phyloP scores from a whole-genome alignment of 2,113 vertebrate genomes.

The Pelusios castaneus region DNA sequence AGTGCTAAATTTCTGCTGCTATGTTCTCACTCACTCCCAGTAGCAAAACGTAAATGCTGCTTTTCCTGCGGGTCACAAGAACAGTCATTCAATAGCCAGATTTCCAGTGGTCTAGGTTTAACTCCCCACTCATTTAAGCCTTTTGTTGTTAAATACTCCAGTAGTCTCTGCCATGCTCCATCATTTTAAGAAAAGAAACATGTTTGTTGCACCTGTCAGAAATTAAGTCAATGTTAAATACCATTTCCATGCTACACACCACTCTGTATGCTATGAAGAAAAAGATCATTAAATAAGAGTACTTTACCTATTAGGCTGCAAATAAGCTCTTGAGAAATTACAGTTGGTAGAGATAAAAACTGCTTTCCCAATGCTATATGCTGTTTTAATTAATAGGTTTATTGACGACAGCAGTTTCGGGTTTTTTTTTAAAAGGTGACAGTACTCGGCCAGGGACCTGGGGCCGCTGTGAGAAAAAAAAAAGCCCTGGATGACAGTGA shows the following conservation, averaged over 20 bases:
- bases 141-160: not conserved
- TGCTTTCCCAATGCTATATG: not conserved
- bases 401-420: not conserved
- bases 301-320: not conserved
- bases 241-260: not conserved
- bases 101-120: not conserved
- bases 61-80: not conserved
- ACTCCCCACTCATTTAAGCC: fast-evolving
- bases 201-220: not conserved
- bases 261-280: not conserved
- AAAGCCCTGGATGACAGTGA: too few species aligned
- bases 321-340: not conserved
- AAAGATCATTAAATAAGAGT: not conserved
- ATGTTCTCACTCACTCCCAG: not conserved
- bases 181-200: not conserved
- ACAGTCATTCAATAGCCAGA: not conserved
- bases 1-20: not conserved
- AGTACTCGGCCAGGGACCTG: too few species aligned
- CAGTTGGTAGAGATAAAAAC: not conserved
- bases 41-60: not conserved
- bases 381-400: not conserved
- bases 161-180: not conserved
- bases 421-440: too few species aligned
- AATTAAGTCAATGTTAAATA: not conserved
- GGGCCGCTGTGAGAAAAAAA: too few species aligned